phyloP scores from a whole-genome alignment of 2,113 vertebrate species.

The Arizona elegans region DNA sequence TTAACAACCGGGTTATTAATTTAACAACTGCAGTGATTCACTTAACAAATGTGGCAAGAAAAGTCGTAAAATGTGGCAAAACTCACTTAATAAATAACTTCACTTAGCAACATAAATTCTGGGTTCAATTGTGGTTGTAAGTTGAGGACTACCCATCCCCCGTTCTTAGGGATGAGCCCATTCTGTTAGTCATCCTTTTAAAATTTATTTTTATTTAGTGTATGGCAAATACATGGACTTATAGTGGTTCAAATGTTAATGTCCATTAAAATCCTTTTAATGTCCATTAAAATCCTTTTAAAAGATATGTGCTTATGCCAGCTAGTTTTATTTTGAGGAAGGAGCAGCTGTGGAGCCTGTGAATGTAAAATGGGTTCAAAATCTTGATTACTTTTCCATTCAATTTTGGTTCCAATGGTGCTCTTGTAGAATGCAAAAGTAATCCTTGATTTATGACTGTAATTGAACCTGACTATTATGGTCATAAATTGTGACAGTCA shows the following conservation, averaged over 20 bases:
- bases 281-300: no score
- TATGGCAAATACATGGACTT: no score
- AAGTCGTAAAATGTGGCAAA: neutral
- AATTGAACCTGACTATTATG: neutral
- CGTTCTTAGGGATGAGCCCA: neutral
- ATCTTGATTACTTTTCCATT: neutral
- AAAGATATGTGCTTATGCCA: neutral
- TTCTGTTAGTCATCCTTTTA: neutral
- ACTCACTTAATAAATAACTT: neutral
- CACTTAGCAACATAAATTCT: neutral
- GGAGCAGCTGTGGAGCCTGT: neutral
- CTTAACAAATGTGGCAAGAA: neutral
- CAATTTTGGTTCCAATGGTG: neutral
- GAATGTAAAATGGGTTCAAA: neutral
- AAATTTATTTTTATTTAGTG: neutral
- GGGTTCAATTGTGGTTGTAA: neutral
- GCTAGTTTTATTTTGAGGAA: neutral
- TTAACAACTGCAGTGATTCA: neutral
- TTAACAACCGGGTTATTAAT: neutral
- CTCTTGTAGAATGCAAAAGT: neutral
- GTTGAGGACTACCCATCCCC: neutral
- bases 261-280: no score
- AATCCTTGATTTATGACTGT: neutral
- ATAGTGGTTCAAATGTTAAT: no score
- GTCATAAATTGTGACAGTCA: neutral